Conservation (phyloP, 2,888 invertebrate genomes). For the Boloria selene region DNA sequence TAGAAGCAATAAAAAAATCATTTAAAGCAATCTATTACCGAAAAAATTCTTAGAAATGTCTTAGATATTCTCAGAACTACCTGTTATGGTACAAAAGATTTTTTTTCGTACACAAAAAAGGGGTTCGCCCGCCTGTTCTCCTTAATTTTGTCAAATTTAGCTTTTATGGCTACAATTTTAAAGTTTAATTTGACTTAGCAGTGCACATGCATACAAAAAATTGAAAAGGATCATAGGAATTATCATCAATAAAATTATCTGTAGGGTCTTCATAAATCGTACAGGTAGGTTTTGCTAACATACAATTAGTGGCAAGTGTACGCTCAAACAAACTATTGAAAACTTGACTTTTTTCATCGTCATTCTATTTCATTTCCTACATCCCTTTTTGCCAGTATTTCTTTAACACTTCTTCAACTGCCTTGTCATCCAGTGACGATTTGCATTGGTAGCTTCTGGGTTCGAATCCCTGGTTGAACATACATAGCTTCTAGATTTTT, state of each 20-base stretch:
- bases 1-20: not conserved
- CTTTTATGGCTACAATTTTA: not conserved
- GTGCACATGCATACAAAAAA: slow-evolving; percentile 9
- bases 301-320: slow-evolving; percentile 19
- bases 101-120: slow-evolving; percentile 22
- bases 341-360: no score
- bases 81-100: slow-evolving; percentile 33
- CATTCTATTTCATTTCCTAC: no score
- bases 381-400: no score
- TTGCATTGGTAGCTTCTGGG: no score
- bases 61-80: slow-evolving; percentile 57
- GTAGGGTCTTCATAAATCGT: slow-evolving; percentile 35
- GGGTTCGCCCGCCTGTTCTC: not conserved
- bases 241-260: slow-evolving; percentile 36
- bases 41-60: slow-evolving; percentile 63
- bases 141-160: not conserved
- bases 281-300: slow-evolving; percentile 27
- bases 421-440: no score
- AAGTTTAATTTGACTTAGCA: not conserved
- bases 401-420: no score
- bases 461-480: no score
- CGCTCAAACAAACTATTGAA: not conserved
- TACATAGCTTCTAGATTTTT: no score
- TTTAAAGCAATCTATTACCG: slow-evolving; percentile 35
- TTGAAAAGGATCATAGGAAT: slow-evolving; percentile 15